These are phyloP conservation scores for Euspilapteryx auroguttella DNA, from an alignment of 2,888 invertebrate genomes.

Conservation along the genomic window DNA sequence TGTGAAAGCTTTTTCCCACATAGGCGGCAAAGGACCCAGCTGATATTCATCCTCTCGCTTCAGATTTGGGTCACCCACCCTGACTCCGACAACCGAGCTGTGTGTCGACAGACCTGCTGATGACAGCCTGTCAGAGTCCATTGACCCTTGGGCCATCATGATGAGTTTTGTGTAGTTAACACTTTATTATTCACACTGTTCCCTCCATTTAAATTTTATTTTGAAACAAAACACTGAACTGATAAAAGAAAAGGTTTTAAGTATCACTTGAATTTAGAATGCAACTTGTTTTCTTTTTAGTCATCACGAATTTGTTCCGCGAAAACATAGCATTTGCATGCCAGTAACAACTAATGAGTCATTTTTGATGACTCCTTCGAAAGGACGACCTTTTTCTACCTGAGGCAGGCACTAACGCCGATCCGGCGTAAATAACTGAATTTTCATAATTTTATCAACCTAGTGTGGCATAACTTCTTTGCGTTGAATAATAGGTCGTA, in stretches of 20 bases:
- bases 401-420: conserved; percentile 9
- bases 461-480: conserved; percentile 23
- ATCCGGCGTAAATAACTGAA: conserved; percentile 19
- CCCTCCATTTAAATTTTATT: no score
- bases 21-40: conserved; percentile 87
- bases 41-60: conserved; percentile 71
- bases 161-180: no score
- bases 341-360: conserved; percentile 42
- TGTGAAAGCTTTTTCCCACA: conserved; percentile 98
- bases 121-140: conserved; percentile 50
- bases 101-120: conserved; percentile 52
- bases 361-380: conserved; percentile 34
- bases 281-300: conserved; percentile 17
- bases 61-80: conserved; percentile 31
- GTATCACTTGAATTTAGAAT: no score
- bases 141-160: conserved; percentile 42
- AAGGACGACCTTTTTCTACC: conserved; percentile 23
- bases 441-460: conserved; percentile 20
- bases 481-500: no score
- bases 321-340: conserved; percentile 48
- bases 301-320: conserved; percentile 36
- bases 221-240: no score
- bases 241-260: no score
- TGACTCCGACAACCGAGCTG: conserved; percentile 48
- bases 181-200: not conserved